Evolutionary conservation across 2,113 vertebrate genomes (phyloP), one percentile per base, ranked within the genome.

Genomic region (Origma solitaria): DNA sequence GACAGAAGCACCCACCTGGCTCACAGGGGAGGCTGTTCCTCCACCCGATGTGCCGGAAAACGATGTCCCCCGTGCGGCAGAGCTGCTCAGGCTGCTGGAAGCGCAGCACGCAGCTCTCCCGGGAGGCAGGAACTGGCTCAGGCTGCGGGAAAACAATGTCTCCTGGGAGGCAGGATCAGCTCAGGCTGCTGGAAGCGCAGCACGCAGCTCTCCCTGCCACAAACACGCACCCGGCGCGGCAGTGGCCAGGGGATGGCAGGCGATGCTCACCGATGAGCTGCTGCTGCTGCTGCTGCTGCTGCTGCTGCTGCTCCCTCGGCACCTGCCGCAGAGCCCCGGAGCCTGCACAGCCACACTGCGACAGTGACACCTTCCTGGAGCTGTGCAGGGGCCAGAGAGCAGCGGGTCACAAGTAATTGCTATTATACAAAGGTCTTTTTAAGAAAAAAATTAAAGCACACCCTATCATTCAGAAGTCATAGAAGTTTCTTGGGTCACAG

Each of bases 231-330:
- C 38, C 31, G 30, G 42, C 2, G 2, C 3, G 51, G 73, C 4
- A 0, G 6, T 18, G 72, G 68, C 95, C 90, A 53, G 96, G 70
- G 95, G 93, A 93, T 73, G 95, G 97, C 96, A 96, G 86, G 35
- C 90, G 44, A 22, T 3, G 38, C 10, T 92, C 57, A 45, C 6
- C 7, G 42, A 78, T 5, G 11, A 85, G 54, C 71, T 40, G 11
- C 47, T 2, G 44, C 25, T 11, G 68, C 95, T 88, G 54, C 71
- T 40, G 11, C 47, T 2, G 44, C 25, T 11, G n/a, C n/a, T n/a
- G n/a, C n/a, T n/a, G 13, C 53, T 6, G 40, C 57, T n/a, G 19
- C 1, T 15, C 2, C 19, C 2, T 16, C 25, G 75, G 33, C n/a
- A 47, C 9, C 28, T 3, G 3, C 70, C 47, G 22, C 66, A 7